Evolutionary conservation across 1,140 invertebrate genomes (phyloP).

Genomic region (Microplitis mediator): DNA sequence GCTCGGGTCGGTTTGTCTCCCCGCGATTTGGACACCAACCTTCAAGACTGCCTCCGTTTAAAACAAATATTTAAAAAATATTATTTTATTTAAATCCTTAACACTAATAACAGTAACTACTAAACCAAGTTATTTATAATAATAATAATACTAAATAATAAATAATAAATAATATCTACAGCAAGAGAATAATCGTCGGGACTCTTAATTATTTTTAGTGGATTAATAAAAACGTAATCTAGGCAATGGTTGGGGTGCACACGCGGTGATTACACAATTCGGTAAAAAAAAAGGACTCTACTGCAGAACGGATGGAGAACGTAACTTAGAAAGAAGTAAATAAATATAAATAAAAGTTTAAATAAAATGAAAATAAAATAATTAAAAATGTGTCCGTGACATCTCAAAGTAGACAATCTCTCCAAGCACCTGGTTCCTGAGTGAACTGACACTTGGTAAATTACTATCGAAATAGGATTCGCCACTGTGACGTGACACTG

Average conservation of each 20-base stretch:
- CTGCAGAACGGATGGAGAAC: slow-evolving; percentile 36
- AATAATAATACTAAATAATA: not conserved
- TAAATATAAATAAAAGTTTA: slow-evolving; percentile 10
- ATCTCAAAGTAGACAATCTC: too few species aligned
- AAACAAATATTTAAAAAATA: slow-evolving; percentile 17
- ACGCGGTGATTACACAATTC: too few species aligned
- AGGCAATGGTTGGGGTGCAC: too few species aligned
- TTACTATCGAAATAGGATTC: too few species aligned
- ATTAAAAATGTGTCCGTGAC: too few species aligned
- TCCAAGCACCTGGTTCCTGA: too few species aligned
- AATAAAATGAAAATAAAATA: not conserved
- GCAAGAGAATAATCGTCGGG: not conserved
- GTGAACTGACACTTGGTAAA: too few species aligned
- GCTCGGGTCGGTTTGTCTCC: slow-evolving; percentile 50
- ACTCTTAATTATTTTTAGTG: too few species aligned
- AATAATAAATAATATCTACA: too few species aligned
- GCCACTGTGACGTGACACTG: too few species aligned
- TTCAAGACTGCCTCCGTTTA: slow-evolving; percentile 43
- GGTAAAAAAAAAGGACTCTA: slow-evolving; percentile 10
- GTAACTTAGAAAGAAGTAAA: not conserved
- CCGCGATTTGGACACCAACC: slow-evolving; percentile 52
- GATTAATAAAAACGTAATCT: too few species aligned
- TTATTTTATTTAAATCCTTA: not conserved
- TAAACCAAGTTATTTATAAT: not conserved
- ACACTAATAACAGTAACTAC: not conserved